These are phyloP conservation scores for Reticulitermes speratus DNA, from an alignment of 1,140 invertebrate species.

Conservation along the genomic window DNA sequence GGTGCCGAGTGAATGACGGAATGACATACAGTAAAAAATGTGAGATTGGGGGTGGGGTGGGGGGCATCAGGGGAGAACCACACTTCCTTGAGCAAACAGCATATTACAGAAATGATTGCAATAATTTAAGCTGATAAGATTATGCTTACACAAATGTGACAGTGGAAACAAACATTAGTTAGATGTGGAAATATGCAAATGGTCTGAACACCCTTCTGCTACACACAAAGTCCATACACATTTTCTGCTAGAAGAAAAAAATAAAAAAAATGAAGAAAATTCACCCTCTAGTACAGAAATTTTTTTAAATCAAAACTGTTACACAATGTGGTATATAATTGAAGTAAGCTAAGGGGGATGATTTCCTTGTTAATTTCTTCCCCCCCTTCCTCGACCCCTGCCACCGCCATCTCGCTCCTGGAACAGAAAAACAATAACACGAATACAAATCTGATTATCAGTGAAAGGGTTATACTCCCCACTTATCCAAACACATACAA, in stretches of 20 bases:
- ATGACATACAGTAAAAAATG: background rate
- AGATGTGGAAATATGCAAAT: slow-evolving; percentile 27
- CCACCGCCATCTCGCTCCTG: slow-evolving; percentile 48
- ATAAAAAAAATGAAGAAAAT: slow-evolving; percentile 26
- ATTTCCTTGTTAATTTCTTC: slow-evolving; percentile 29
- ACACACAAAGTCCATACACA: slow-evolving; percentile 27
- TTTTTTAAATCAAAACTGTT: slow-evolving; percentile 29
- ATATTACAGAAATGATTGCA: background rate
- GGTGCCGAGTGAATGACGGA: background rate
- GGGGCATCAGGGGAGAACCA: background rate
- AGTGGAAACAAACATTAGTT: background rate
- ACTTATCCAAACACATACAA: background rate
- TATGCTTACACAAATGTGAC: slow-evolving; percentile 10
- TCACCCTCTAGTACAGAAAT: slow-evolving; percentile 32
- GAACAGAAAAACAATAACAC: slow-evolving; percentile 31
- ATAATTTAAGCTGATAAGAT: background rate
- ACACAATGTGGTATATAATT: slow-evolving; percentile 22
- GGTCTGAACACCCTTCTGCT: slow-evolving; percentile 20
- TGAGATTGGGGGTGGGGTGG: background rate
- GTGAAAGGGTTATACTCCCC: background rate
- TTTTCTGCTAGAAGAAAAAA: slow-evolving; percentile 24
- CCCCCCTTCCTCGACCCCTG: slow-evolving; percentile 34
- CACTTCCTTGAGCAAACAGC: slow-evolving; percentile 19
- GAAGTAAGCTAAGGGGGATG: slow-evolving; percentile 28
- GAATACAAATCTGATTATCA: slow-evolving; percentile 19